Evolutionary conservation across 2,888 invertebrate species (phyloP).

Genomic region (Eupithecia subfuscata): DNA sequence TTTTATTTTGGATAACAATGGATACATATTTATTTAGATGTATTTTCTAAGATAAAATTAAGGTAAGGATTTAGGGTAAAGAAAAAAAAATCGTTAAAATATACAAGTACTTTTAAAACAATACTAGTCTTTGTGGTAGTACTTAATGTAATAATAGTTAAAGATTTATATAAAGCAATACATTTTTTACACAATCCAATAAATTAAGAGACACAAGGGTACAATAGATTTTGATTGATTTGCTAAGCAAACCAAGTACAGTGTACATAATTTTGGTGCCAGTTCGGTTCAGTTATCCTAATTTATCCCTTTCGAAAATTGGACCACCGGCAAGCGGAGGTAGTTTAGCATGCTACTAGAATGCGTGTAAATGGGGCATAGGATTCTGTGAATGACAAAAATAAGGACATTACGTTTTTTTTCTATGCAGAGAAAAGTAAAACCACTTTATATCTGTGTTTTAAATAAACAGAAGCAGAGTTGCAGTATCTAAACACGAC

Average conservation of each 20-base stretch:
- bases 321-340: slow-evolving; percentile 76
- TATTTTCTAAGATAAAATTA: too few species aligned
- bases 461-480: not conserved
- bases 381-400: not conserved
- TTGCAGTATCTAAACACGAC: not conserved
- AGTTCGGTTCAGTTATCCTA: slow-evolving; percentile 69
- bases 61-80: not conserved
- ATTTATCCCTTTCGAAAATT: slow-evolving; percentile 83
- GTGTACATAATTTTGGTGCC: slow-evolving; percentile 72
- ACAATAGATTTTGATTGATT: slow-evolving; percentile 72
- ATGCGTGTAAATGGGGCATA: not conserved
- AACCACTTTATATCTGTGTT: not conserved
- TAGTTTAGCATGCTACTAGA: not conserved
- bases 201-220: not conserved
- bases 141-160: not conserved
- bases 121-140: too few species aligned
- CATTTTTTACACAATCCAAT: not conserved
- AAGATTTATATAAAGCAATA: not conserved
- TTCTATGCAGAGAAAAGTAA: too few species aligned
- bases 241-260: slow-evolving; percentile 78
- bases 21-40: too few species aligned
- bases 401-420: too few species aligned
- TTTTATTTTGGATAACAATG: too few species aligned
- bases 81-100: not conserved
- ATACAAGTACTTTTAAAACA: not conserved